Evolutionary conservation across 1,140 invertebrate species (phyloP).

Genomic region (Linepithema humile): DNA sequence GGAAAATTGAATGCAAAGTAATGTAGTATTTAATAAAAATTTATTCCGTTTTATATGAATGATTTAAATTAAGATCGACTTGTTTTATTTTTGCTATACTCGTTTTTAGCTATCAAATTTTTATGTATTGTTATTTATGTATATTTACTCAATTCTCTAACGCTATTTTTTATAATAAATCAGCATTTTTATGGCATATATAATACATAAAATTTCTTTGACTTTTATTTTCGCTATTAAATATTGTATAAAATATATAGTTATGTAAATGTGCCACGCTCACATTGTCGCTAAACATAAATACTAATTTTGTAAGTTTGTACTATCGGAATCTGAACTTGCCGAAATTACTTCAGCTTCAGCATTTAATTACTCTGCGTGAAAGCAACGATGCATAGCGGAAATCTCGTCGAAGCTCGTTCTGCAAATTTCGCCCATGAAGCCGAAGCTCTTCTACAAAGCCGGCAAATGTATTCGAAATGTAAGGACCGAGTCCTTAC

Average conservation of each 20-base stretch:
- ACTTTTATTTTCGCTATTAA: not conserved
- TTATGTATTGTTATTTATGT: not conserved
- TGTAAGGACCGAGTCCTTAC: slow-evolving; percentile 58
- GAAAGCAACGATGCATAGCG: not conserved
- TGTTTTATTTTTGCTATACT: not conserved
- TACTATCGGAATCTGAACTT: slow-evolving; percentile 26
- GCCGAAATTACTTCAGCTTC: slow-evolving; percentile 47
- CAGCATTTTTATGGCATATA: no score
- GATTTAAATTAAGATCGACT: not conserved
- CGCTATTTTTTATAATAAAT: not conserved
- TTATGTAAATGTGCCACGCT: slow-evolving; percentile 11
- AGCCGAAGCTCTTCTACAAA: slow-evolving; percentile 39
- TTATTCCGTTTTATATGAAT: not conserved
- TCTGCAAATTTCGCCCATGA: slow-evolving; percentile 26
- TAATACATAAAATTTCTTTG: not conserved
- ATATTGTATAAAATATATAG: not conserved
- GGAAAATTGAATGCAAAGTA: not conserved
- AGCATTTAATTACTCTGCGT: slow-evolving; percentile 41
- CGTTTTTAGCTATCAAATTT: not conserved
- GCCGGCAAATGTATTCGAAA: slow-evolving; percentile 58
- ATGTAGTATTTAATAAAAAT: not conserved
- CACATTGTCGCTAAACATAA: not conserved
- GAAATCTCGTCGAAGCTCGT: slow-evolving; percentile 33
- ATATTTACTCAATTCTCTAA: not conserved
- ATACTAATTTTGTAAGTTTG: slow-evolving; percentile 26